phyloP scores from a whole-genome alignment of 2,797 vertebrate genomes.

The Balearica regulorum region DNA sequence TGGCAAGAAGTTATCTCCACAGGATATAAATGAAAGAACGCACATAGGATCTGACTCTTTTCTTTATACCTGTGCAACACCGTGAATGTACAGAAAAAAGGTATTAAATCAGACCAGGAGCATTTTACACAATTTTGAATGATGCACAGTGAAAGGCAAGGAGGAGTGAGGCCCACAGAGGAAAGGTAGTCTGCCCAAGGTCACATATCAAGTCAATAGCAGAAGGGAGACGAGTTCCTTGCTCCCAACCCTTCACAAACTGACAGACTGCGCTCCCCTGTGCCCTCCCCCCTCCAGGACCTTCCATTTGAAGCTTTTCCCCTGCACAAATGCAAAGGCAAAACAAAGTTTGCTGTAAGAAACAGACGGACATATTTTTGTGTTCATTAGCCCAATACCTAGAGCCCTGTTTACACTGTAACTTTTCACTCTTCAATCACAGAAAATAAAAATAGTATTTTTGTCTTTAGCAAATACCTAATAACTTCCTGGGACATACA shows the following conservation, averaged over 20 bases:
- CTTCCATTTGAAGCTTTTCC: background rate
- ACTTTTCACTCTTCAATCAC: background rate
- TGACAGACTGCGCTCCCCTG: background rate
- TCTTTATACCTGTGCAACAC: background rate
- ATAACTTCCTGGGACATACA: background rate
- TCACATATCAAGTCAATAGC: background rate
- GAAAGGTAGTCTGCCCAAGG: background rate
- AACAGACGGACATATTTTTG: background rate
- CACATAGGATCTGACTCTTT: background rate
- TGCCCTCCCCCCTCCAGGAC: background rate
- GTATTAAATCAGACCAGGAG: background rate
- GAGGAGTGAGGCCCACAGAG: background rate
- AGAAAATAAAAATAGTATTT: background rate
- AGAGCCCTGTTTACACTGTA: background rate
- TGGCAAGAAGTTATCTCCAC: background rate
- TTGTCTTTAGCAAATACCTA: background rate
- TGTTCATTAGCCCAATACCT: background rate
- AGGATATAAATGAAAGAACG: background rate
- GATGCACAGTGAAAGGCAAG: background rate
- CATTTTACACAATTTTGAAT: background rate
- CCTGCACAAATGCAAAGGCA: background rate
- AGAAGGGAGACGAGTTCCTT: background rate
- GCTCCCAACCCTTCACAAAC: background rate
- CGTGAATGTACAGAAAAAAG: background rate
- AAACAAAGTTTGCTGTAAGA: background rate